These are phyloP conservation scores for Oegoconia quadripuncta DNA, from an alignment of 2,888 invertebrate species.

Conservation along the genomic window DNA sequence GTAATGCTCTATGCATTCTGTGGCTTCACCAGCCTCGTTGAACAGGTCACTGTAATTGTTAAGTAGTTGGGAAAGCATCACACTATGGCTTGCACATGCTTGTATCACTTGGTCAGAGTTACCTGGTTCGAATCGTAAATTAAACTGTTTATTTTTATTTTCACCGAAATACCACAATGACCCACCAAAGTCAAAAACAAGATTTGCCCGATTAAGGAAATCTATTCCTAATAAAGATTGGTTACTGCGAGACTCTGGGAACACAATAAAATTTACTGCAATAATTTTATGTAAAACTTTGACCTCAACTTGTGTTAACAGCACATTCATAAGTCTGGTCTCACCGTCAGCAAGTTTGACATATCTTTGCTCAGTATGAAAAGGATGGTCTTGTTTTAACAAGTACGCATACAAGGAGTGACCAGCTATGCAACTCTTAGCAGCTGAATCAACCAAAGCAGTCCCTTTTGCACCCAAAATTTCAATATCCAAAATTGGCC, in stretches of 20 bases:
- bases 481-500: slow-evolving; percentile 7
- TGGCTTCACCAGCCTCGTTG: neutral
- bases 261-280: neutral
- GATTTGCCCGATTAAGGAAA: neutral
- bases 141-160: neutral
- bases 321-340: neutral
- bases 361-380: neutral
- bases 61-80: neutral
- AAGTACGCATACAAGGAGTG: slow-evolving; percentile 7
- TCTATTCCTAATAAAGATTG: slow-evolving; percentile 5
- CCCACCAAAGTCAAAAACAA: neutral
- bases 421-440: slow-evolving; percentile 13
- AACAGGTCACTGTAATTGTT: neutral
- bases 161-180: neutral
- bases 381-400: neutral
- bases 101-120: neutral
- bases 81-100: neutral
- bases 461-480: slow-evolving; percentile 6
- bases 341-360: slow-evolving; percentile 4
- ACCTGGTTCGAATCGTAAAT: neutral
- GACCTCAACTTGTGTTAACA: neutral
- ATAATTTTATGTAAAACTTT: neutral
- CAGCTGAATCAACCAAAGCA: slow-evolving; percentile 10
- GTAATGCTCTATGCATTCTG: slow-evolving; percentile 15
- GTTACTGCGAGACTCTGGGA: slow-evolving; percentile 2